A percentile compares a stretch with the other conserved stretches of the same genome.
Evolutionary conservation across 2,888 invertebrate species (phyloP).

Genomic region (Torymus tubicola): DNA sequence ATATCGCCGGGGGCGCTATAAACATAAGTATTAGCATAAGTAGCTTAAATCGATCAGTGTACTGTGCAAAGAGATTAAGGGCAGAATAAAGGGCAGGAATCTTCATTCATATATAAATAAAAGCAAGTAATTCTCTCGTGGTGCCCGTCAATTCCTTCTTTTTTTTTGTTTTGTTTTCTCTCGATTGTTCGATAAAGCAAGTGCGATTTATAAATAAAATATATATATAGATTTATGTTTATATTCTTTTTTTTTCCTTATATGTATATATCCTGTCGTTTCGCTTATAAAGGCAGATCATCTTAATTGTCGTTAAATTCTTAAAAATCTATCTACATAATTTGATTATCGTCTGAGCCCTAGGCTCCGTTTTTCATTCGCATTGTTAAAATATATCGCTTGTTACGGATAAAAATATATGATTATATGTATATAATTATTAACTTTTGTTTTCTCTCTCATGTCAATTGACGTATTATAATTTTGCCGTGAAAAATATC

Average conservation of each 20-base stretch:
- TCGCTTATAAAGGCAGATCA: slow-evolving; percentile 1
- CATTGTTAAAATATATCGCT: slow-evolving; percentile 5
- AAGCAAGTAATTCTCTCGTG: neutral
- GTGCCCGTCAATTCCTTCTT: neutral
- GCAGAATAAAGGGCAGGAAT: no score
- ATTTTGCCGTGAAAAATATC: slow-evolving; percentile 1
- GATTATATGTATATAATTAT: slow-evolving; percentile 2
- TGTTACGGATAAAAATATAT: slow-evolving; percentile 27
- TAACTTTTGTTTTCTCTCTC: slow-evolving; percentile 3
- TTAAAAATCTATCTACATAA: slow-evolving; percentile 5
- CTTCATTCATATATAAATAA: no score
- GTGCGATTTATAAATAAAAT: neutral
- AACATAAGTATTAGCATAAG: no score
- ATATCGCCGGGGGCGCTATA: no score
- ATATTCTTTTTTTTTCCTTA: no score
- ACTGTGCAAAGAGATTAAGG: no score
- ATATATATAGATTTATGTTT: neutral
- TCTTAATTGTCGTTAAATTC: neutral
- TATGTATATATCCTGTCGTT: neutral
- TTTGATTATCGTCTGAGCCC: slow-evolving; percentile 42
- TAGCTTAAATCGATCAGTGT: no score
- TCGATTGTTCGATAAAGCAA: neutral
- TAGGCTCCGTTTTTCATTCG: neutral
- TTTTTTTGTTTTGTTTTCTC: no score
- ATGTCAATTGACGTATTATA: neutral